Evolutionary conservation across 2,113 vertebrate genomes (phyloP).

Genomic region (Puma concolor): DNA sequence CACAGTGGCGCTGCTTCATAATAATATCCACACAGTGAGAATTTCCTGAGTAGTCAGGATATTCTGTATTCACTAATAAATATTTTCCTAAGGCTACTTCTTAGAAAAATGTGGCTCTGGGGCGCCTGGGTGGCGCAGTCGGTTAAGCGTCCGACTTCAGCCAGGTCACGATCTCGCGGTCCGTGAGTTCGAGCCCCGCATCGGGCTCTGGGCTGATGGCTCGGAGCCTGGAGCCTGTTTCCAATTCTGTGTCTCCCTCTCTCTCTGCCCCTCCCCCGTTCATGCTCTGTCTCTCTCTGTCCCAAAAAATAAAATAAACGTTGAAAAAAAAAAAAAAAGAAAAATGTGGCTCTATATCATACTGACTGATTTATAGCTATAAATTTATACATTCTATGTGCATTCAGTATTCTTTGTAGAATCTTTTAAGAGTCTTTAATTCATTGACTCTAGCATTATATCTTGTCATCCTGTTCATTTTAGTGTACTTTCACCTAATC

Average conservation of each 20-base stretch:
- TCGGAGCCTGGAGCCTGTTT: too few relatives aligned
- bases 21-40: neutral
- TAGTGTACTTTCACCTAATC: neutral
- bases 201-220: too few relatives aligned
- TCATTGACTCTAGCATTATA: neutral
- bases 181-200: too few relatives aligned
- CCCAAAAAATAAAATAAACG: too few relatives aligned
- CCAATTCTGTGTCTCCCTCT: too few relatives aligned
- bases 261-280: too few relatives aligned
- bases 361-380: neutral
- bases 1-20: neutral
- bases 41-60: neutral
- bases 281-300: too few relatives aligned
- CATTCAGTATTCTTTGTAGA: neutral
- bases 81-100: neutral
- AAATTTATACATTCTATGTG: neutral
- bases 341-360: neutral
- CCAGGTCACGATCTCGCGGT: too few relatives aligned
- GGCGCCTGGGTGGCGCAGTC: too few relatives aligned
- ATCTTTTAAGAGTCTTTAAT: neutral
- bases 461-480: neutral
- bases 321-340: too few relatives aligned
- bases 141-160: too few relatives aligned
- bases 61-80: neutral
- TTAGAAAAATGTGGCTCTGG: neutral